A percentile compares a stretch with the other conserved stretches of the same genome.
phyloP scores from a whole-genome alignment of 2,888 invertebrate species.

The Nomada flava region DNA sequence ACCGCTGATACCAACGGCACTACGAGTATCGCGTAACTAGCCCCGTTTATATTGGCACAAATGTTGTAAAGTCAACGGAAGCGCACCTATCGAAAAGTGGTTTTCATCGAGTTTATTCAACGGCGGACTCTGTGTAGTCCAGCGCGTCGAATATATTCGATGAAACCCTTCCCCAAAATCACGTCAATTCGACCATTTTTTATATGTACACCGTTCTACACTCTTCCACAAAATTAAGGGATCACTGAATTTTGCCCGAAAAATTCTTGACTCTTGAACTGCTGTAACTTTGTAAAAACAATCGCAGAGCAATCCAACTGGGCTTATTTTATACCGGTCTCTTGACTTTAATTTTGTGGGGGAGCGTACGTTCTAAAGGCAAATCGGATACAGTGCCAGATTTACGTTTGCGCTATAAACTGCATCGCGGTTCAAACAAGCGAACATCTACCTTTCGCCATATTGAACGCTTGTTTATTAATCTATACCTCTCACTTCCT shows the following conservation, averaged over 20 bases:
- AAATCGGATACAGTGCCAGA: slow-evolving; percentile 18
- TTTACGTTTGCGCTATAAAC: slow-evolving; percentile 14
- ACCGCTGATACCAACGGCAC: slow-evolving; percentile 66
- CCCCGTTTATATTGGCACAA: slow-evolving; percentile 70
- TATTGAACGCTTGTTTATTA: slow-evolving; percentile 41
- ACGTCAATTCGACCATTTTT: neutral
- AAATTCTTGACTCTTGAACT: too few relatives aligned
- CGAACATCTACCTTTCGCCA: slow-evolving; percentile 19
- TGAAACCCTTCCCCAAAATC: neutral
- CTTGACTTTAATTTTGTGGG: too few relatives aligned
- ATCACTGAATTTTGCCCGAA: too few relatives aligned
- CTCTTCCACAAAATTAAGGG: too few relatives aligned
- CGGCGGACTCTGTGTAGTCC: neutral
- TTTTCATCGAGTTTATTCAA: slow-evolving; percentile 18
- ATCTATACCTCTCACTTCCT: slow-evolving; percentile 74
- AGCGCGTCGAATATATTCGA: slow-evolving; percentile 1
- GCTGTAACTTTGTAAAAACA: too few relatives aligned
- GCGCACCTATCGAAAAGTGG: slow-evolving; percentile 8
- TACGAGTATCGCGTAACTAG: slow-evolving; percentile 74
- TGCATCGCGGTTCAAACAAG: neutral
- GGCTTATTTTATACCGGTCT: too few relatives aligned
- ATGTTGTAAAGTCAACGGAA: slow-evolving; percentile 56
- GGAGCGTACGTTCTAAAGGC: neutral
- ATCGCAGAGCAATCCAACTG: too few relatives aligned
- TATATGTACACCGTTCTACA: neutral